Evolutionary conservation across 2,888 invertebrate species (phyloP).

Genomic region (Acleris emargana): DNA sequence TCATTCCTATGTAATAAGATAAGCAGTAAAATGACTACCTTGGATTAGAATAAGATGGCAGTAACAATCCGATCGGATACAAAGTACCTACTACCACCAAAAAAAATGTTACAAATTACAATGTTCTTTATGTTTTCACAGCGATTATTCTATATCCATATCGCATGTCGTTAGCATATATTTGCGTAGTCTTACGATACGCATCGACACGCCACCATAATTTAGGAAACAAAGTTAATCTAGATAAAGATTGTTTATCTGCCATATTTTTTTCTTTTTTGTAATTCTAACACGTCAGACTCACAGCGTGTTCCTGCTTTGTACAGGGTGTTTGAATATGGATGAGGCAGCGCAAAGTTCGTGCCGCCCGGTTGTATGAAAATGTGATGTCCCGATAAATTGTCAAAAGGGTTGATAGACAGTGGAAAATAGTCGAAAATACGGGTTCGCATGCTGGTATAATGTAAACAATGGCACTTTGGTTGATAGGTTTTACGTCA

Average conservation of each 20-base stretch:
- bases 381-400: constrained; percentile 82
- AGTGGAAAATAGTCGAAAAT: constrained; percentile 68
- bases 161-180: constrained; percentile 40
- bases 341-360: constrained; percentile 69
- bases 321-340: constrained; percentile 78
- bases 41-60: too few species aligned
- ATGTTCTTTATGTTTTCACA: too few species aligned
- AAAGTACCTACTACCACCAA: too few species aligned
- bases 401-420: constrained; percentile 80
- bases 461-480: constrained; percentile 10
- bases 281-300: constrained; percentile 75
- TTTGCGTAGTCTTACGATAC: constrained; percentile 41
- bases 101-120: too few species aligned
- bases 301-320: constrained; percentile 74
- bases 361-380: constrained; percentile 74
- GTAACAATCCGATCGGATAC: too few species aligned
- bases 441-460: constrained; percentile 5
- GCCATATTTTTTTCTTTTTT: constrained; percentile 64
- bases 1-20: too few species aligned
- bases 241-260: constrained; percentile 65
- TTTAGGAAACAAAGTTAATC: constrained; percentile 37
- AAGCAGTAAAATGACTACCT: too few species aligned
- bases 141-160: constrained; percentile 9
- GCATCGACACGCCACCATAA: constrained; percentile 35
- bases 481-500: neutral